phyloP scores from a whole-genome alignment of 2,888 invertebrate species.

The Plemyria rubiginata region DNA sequence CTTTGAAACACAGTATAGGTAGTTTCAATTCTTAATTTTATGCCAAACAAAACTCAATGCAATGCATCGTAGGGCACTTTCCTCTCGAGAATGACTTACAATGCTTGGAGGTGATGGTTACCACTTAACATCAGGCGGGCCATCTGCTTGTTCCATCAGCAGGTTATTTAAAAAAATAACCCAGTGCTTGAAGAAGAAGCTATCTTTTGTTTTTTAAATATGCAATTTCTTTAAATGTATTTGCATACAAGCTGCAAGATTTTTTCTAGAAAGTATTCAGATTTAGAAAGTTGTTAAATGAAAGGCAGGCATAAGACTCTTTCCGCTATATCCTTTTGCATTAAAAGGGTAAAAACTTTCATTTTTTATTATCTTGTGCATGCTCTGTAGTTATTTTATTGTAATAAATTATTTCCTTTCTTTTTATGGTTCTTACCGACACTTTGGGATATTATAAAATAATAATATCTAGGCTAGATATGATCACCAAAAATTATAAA shows the following conservation, averaged over 20 bases:
- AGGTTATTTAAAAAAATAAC: too few species aligned
- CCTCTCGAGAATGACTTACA: too few species aligned
- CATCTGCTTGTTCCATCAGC: too few species aligned
- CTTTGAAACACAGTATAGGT: too few species aligned
- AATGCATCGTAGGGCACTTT: too few species aligned
- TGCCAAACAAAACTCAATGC: too few species aligned
- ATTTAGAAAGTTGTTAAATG: slow-evolving; percentile 42
- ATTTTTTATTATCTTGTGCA: slow-evolving; percentile 21
- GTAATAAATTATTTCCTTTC: neutral
- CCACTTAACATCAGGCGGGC: too few species aligned
- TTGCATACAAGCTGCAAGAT: slow-evolving; percentile 20
- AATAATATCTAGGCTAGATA: neutral
- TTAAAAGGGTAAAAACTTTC: slow-evolving; percentile 25
- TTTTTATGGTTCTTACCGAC: neutral
- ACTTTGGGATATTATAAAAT: neutral
- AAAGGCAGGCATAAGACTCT: slow-evolving; percentile 34
- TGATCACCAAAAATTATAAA: too few species aligned
- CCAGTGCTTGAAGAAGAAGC: too few species aligned
- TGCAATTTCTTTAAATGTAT: slow-evolving; percentile 7
- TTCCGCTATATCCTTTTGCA: slow-evolving; percentile 31
- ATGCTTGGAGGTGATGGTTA: too few species aligned
- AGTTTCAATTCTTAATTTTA: too few species aligned
- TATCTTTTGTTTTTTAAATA: neutral
- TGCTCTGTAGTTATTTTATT: neutral
- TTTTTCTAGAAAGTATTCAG: slow-evolving; percentile 33